Percentiles rank a stretch among this genome's conserved stretches.
Conservation (phyloP, 2,797 vertebrate species). For the Clarias fuscus region DNA sequence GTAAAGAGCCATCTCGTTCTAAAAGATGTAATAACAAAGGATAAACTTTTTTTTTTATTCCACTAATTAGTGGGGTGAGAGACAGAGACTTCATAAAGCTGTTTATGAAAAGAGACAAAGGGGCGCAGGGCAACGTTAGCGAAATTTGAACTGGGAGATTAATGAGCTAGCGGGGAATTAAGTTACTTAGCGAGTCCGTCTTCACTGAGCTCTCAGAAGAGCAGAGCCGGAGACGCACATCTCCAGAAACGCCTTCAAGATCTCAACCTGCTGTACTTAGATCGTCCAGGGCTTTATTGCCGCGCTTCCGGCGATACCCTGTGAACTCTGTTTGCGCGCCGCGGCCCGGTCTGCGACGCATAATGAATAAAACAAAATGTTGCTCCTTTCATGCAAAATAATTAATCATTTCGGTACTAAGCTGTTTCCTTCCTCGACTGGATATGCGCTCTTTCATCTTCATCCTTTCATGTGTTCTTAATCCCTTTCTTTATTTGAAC, state of each 20-base stretch:
- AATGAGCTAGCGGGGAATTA: slow-evolving; percentile 57
- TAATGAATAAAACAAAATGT: slow-evolving; percentile 5
- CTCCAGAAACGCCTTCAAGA: slow-evolving; percentile 28
- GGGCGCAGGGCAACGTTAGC: slow-evolving; percentile 35
- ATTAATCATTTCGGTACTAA: slow-evolving; percentile 22
- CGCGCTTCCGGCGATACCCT: not conserved
- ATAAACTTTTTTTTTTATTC: slow-evolving; percentile 38
- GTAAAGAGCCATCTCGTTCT: slow-evolving; percentile 10
- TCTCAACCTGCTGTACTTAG: not conserved
- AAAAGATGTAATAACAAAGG: slow-evolving; percentile 12
- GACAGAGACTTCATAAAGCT: slow-evolving; percentile 43
- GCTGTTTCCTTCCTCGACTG: slow-evolving; percentile 8
- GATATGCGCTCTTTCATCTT: slow-evolving; percentile 32
- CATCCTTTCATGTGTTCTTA: slow-evolving; percentile 21
- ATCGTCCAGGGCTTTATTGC: not conserved
- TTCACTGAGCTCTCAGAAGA: slow-evolving; percentile 47
- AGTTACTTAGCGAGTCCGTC: slow-evolving; percentile 42
- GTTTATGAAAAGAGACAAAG: slow-evolving; percentile 49
- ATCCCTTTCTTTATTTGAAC: slow-evolving; percentile 27
- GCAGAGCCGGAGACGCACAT: slow-evolving; percentile 27
- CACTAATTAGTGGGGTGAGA: slow-evolving; percentile 53
- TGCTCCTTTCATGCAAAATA: slow-evolving; percentile 5
- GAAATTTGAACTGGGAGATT: slow-evolving; percentile 45
- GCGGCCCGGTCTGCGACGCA: not conserved
- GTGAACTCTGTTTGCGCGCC: not conserved